Base-by-base conservation (phyloP, 1,140 invertebrate species). In the Paraescarpia echinospica region DNA sequence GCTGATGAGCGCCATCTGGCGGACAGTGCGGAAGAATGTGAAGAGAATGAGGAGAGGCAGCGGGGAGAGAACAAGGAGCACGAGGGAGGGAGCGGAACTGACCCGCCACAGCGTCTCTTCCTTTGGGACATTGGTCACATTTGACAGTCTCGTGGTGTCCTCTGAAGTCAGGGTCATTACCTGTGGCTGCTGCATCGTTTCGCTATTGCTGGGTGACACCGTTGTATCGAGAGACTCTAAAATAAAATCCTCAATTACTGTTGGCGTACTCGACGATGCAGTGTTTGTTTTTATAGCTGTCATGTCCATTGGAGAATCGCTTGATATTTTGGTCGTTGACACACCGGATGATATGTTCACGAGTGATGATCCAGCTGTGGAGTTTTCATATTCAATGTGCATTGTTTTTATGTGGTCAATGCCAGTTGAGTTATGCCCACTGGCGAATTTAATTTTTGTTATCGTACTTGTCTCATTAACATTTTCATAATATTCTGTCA, bases 1-100 rank as follows among this genome's bases (percentile, higher is more conserved):
- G 93, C 95, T 96, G 89, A 96, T 94, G 14, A 93, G 92, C 35
- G 94, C 95, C 51, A 96, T 89, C 34, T 95, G 94, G n/a, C 95
- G 94, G 5, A 96, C 93, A 92, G 93, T 94, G 34, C 95, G 94
- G 34, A 96, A 93, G 22, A 95, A 93, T 0, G 95, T 93, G 94
- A 96, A 95, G 31, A 93, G 1, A 27, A 96, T 94, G 90, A 96
- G 95, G 0, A 95, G 59, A 0, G 94, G 94, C 1, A 95, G 77
- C 12, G 95, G 95, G n/a, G 93, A 48, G 31, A 95, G 90, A 22
- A 96, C 94, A 14, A 96, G 92, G 48, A 94, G 91, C 77, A 93
- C 94, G 2, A 95, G 92, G 34, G 94, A n/a, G 12, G 59, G 59
- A 77, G 8, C 59, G 2, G 59, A 77, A 77, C 27, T 18, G 59